phyloP scores from a whole-genome alignment of 1,140 invertebrate genomes.

The Solen grandis region DNA sequence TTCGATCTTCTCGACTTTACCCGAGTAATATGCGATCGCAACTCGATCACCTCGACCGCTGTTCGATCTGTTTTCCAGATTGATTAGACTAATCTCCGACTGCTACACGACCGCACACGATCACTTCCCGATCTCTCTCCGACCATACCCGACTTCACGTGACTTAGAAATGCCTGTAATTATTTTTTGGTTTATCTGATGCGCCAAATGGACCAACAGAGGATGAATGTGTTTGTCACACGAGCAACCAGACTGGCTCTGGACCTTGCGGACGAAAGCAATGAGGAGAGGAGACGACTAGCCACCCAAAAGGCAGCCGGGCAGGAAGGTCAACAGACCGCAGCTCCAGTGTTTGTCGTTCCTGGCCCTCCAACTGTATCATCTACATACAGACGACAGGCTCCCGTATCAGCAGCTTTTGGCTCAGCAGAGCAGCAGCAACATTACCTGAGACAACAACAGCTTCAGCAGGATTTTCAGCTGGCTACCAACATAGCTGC shows the following conservation, averaged over 20 bases:
- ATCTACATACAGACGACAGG: background rate
- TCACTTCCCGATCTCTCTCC: too few species aligned
- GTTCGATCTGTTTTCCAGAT: too few species aligned
- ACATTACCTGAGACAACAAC: slow-evolving; percentile 1
- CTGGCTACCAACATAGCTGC: slow-evolving; percentile 7
- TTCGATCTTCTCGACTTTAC: too few species aligned
- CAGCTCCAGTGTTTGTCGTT: slow-evolving; percentile 13
- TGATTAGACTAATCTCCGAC: too few species aligned
- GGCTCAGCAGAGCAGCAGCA: slow-evolving; percentile 11
- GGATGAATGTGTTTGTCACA: slow-evolving; percentile 41
- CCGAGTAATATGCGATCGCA: too few species aligned
- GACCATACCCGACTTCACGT: too few species aligned
- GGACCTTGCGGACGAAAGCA: slow-evolving; percentile 21
- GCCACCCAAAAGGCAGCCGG: slow-evolving; percentile 12
- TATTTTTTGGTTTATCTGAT: slow-evolving; percentile 31
- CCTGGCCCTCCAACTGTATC: slow-evolving; percentile 12
- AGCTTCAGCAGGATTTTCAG: background rate
- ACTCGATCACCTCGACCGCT: too few species aligned
- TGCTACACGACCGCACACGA: too few species aligned
- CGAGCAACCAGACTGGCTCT: slow-evolving; percentile 26
- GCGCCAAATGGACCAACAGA: slow-evolving; percentile 30
- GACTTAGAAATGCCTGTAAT: too few species aligned
- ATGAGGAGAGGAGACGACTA: slow-evolving; percentile 20
- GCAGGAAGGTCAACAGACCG: slow-evolving; percentile 16
- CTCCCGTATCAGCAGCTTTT: background rate